phyloP scores from a whole-genome alignment of 1,140 invertebrate species.

The Rhizoglyphus robini region DNA sequence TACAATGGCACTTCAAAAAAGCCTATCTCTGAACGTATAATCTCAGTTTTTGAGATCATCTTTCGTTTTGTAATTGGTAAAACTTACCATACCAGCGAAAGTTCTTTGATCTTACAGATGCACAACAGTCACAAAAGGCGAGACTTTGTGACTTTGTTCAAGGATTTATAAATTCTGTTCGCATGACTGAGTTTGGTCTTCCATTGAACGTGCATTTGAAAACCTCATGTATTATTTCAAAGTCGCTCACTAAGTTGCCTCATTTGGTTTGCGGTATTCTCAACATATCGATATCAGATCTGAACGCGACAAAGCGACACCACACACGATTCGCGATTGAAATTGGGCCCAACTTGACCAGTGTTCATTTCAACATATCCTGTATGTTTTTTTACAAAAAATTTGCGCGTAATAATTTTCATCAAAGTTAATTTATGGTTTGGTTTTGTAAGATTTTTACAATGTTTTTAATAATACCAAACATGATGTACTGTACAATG shows the following conservation, averaged over 20 bases:
- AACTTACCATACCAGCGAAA: neutral
- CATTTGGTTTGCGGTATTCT: neutral
- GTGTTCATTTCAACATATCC: no score
- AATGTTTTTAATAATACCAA: no score
- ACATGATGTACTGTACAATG: no score
- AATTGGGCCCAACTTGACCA: no score
- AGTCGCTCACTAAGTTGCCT: neutral
- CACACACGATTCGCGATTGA: no score
- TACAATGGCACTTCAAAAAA: neutral
- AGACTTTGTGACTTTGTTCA: conserved; percentile 1
- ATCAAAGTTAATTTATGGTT: no score
- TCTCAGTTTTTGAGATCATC: neutral
- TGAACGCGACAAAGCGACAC: no score
- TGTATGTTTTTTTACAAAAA: no score
- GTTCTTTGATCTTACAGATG: neutral
- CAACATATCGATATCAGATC: neutral
- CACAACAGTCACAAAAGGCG: neutral
- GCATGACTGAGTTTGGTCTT: conserved; percentile 2
- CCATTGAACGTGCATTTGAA: neutral
- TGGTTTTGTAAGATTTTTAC: no score
- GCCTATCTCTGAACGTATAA: neutral
- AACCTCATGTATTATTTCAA: neutral
- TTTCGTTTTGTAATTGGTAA: neutral
- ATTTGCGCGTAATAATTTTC: no score
- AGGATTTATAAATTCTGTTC: neutral